Conservation (phyloP, 2,797 vertebrate species). For the Chrosomus eos region DNA sequence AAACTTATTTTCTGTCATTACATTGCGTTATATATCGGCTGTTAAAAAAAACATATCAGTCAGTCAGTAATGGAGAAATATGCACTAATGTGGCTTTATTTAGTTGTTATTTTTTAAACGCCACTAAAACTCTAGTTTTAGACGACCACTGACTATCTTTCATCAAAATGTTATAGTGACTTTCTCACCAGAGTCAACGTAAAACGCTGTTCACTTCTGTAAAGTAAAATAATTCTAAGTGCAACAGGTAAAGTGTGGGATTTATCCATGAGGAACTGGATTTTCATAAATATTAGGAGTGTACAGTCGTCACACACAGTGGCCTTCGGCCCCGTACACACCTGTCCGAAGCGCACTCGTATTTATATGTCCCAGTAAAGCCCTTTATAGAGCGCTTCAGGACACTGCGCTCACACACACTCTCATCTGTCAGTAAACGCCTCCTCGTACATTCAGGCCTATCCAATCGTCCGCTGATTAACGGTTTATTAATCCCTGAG, state of each 20-base stretch:
- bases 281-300: neutral
- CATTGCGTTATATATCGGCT: neutral
- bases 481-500: slow-evolving; percentile 65
- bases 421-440: slow-evolving; percentile 33
- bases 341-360: slow-evolving; percentile 2
- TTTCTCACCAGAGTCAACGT: no score
- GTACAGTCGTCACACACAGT: neutral
- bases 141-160: slow-evolving; percentile 44
- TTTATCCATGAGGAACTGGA: neutral
- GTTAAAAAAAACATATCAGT: neutral
- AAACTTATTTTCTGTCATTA: neutral
- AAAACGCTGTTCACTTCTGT: neutral
- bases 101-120: neutral
- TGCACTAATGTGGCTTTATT: neutral
- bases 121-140: neutral
- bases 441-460: neutral
- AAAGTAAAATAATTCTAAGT: neutral
- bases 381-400: slow-evolving; percentile 6
- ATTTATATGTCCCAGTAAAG: slow-evolving; percentile 17
- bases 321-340: neutral
- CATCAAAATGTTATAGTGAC: neutral
- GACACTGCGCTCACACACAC: neutral
- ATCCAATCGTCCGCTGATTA: slow-evolving; percentile 66
- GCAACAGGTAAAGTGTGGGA: neutral
- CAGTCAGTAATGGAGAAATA: neutral